phyloP scores from a whole-genome alignment of 2,888 invertebrate genomes.

The Ernsta delagoae region DNA sequence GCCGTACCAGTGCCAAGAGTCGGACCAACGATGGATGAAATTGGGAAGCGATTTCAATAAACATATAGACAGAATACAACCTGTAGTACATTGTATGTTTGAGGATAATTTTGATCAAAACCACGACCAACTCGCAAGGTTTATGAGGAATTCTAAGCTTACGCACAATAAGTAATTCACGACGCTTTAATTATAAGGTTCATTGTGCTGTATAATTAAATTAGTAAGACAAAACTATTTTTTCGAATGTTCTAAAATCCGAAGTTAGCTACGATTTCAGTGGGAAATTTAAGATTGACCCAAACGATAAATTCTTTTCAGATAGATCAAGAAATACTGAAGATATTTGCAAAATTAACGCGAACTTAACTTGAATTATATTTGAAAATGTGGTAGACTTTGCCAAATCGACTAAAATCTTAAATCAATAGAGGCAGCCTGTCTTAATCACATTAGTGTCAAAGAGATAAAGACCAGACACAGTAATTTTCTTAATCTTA shows the following conservation, averaged over 20 bases:
- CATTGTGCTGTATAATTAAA: too few species aligned
- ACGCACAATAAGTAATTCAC: too few species aligned
- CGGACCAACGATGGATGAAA: constrained; percentile 2
- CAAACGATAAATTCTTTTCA: too few species aligned
- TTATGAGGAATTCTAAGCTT: too few species aligned
- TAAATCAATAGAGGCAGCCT: neutral
- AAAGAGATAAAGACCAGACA: constrained; percentile 3
- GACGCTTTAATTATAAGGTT: too few species aligned
- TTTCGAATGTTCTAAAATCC: too few species aligned
- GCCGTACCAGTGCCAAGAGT: constrained; percentile 10
- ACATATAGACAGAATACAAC: neutral
- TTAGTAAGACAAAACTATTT: too few species aligned
- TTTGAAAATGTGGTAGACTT: neutral
- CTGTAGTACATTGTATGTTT: neutral
- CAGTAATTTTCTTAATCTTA: neutral
- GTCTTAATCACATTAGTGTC: constrained; percentile 11
- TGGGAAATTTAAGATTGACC: too few species aligned
- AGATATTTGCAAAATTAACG: neutral
- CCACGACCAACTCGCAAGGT: too few species aligned
- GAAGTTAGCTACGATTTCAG: too few species aligned
- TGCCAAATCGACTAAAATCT: constrained; percentile 8
- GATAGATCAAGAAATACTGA: neutral
- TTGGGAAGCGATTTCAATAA: constrained; percentile 20
- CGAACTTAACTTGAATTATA: too few species aligned
- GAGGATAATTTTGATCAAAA: neutral